These are phyloP conservation scores for Microcaecilia unicolor DNA, from an alignment of 2,797 vertebrate species.

Conservation along the genomic window DNA sequence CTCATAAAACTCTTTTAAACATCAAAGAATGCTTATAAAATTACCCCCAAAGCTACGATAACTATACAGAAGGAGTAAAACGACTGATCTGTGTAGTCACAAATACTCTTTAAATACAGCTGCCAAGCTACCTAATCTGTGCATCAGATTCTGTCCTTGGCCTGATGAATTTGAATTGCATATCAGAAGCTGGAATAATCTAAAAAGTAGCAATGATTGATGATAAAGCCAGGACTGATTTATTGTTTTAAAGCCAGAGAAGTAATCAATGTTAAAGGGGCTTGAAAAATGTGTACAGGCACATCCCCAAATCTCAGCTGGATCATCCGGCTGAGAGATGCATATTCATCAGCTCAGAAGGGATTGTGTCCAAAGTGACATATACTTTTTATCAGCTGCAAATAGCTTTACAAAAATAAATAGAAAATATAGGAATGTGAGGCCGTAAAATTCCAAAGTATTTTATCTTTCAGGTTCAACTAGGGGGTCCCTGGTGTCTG, in stretches of 20 bases:
- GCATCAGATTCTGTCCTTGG: constrained; percentile 4
- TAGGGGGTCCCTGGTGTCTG: too few relatives aligned
- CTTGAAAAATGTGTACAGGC: constrained; percentile 17
- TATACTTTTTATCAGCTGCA: constrained; percentile 7
- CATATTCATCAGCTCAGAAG: constrained; percentile 1
- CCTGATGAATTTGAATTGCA: constrained; percentile 9
- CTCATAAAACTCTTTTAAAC: too few relatives aligned
- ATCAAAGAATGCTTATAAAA: too few relatives aligned
- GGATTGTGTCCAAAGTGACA: constrained; percentile 13
- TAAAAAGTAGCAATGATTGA: constrained; percentile 16
- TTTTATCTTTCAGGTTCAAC: too few relatives aligned
- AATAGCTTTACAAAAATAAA: constrained; percentile 13
- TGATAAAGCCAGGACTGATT: constrained; percentile 18
- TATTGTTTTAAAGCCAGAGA: constrained; percentile 12
- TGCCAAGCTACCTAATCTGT: too few relatives aligned
- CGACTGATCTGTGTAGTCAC: too few relatives aligned
- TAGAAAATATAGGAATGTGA: too few relatives aligned
- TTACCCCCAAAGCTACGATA: too few relatives aligned
- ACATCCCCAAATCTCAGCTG: constrained; percentile 11
- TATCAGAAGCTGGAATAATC: constrained; percentile 26
- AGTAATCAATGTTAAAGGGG: constrained; percentile 6
- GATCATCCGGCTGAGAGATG: constrained; percentile 2
- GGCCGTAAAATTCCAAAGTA: too few relatives aligned
- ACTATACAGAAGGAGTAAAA: constrained; percentile 20
- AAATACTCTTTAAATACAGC: constrained; percentile 23